Evolutionary conservation across 30 jellyfish, hydroid and myxozoan genomes (phyloP).

Genomic region (Nemopilema nomurai): DNA sequence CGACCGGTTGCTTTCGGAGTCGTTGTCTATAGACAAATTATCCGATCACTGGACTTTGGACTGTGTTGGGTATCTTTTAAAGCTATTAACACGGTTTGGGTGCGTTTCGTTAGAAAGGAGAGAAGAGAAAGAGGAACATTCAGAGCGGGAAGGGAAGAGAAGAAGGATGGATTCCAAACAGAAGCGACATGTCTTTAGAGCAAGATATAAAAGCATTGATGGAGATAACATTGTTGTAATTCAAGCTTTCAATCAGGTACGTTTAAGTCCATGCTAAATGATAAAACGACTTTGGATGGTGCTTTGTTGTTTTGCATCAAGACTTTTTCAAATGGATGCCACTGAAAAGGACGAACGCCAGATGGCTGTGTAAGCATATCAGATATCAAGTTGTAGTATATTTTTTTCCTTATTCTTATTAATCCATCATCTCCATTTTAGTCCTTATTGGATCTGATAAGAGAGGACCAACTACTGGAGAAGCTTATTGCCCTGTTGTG

Average conservation of each 20-base stretch:
- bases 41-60: slow-evolving; percentile 91
- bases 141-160: slow-evolving; percentile 56
- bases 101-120: slow-evolving; percentile 60
- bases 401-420: background rate
- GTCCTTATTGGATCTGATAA: slow-evolving; percentile 69
- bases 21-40: slow-evolving; percentile 33
- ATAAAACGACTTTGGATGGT: too few relatives aligned
- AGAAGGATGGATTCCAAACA: slow-evolving; percentile 24
- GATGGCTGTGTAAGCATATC: too few relatives aligned
- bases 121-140: slow-evolving; percentile 64
- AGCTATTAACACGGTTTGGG: slow-evolving; percentile 91
- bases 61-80: slow-evolving; percentile 77
- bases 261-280: background rate
- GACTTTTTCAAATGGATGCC: too few relatives aligned
- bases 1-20: slow-evolving; percentile 58
- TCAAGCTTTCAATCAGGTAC: slow-evolving; percentile 89
- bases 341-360: background rate
- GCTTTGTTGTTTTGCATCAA: too few relatives aligned
- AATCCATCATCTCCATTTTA: slow-evolving; percentile 1
- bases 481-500: slow-evolving; percentile 68
- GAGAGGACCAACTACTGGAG: slow-evolving; percentile 61
- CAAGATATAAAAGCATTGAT: slow-evolving; percentile 96
- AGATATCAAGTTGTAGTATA: too few relatives aligned
- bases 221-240: slow-evolving; percentile 94
- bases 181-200: slow-evolving; percentile 84